These are phyloP conservation scores for Crossocerus cetratus DNA, from an alignment of 2,888 invertebrate genomes.

Conservation along the genomic window DNA sequence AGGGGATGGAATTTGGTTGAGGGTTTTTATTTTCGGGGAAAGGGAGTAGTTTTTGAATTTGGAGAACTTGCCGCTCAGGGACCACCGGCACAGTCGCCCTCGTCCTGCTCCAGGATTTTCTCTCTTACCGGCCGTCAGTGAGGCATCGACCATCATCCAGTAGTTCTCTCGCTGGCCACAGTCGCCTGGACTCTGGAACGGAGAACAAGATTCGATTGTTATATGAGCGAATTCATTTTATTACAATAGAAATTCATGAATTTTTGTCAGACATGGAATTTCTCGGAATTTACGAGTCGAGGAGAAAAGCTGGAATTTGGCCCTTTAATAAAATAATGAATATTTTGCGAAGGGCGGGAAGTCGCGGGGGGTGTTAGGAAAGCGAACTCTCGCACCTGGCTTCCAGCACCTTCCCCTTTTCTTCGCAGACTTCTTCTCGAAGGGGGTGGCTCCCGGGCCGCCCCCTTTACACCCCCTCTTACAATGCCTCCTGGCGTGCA, in stretches of 20 bases:
- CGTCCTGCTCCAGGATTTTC: slow-evolving; percentile 13
- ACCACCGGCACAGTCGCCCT: neutral
- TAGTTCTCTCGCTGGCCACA: slow-evolving; percentile 9
- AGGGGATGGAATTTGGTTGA: neutral
- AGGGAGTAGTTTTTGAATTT: neutral
- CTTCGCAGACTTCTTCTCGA: slow-evolving; percentile 21
- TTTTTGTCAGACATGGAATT: neutral
- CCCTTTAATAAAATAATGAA: neutral
- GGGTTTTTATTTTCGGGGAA: neutral
- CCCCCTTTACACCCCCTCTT: slow-evolving; percentile 63
- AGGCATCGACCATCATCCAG: slow-evolving; percentile 12
- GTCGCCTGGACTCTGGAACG: too few relatives aligned
- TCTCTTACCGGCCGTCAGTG: slow-evolving; percentile 48
- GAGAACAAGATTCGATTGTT: too few relatives aligned
- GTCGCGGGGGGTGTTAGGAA: too few relatives aligned
- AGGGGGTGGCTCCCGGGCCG: slow-evolving; percentile 22
- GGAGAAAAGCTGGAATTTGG: neutral
- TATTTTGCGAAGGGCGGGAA: neutral
- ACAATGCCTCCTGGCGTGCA: slow-evolving; percentile 71
- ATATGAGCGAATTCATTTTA: neutral
- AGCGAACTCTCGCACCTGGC: slow-evolving; percentile 59
- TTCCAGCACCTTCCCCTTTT: slow-evolving; percentile 38
- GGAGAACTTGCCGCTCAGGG: neutral
- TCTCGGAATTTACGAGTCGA: neutral
- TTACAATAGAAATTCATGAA: neutral